A percentile compares a stretch with the other conserved stretches of the same genome.
These are phyloP conservation scores for Xestia c-nigrum DNA, from an alignment of 2,888 invertebrate species.

Conservation along the genomic window DNA sequence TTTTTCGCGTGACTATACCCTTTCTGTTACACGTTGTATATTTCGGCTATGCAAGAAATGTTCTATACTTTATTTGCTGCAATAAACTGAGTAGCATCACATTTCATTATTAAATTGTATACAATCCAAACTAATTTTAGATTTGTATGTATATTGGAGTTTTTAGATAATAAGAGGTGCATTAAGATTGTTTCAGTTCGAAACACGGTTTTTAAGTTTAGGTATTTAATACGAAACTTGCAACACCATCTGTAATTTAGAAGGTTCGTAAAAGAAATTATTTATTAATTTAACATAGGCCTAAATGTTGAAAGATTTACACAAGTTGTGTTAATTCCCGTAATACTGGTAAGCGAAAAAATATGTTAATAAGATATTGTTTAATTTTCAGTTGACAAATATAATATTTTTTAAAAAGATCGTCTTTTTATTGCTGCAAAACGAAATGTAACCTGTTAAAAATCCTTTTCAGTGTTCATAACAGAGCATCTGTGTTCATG, in stretches of 20 bases:
- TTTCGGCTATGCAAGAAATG: conserved; percentile 13
- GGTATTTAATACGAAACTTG: conserved; percentile 67
- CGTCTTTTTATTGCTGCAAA: conserved; percentile 45
- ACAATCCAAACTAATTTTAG: conserved; percentile 74
- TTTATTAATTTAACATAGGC: conserved; percentile 80
- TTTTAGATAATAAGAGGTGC: conserved; percentile 85
- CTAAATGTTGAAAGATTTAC: conserved; percentile 82
- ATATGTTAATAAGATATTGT: conserved; percentile 85
- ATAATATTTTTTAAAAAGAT: conserved; percentile 84
- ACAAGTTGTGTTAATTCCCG: conserved; percentile 84
- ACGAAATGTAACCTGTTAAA: not conserved
- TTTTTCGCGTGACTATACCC: too few relatives aligned
- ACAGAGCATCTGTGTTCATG: too few relatives aligned
- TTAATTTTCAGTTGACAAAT: conserved; percentile 90
- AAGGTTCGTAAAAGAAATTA: conserved; percentile 69
- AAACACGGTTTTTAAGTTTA: conserved; percentile 75
- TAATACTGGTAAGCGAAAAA: conserved; percentile 84
- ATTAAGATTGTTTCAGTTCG: conserved; percentile 79
- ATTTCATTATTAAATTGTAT: conserved; percentile 54
- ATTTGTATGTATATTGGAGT: conserved; percentile 87
- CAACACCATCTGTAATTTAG: conserved; percentile 67
- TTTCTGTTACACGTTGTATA: too few relatives aligned
- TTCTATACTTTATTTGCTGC: conserved; percentile 30
- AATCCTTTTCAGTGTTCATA: not conserved
- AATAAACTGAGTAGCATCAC: conserved; percentile 66